Percentiles rank a stretch among this genome's conserved stretches.
These are phyloP conservation scores for Chrysina gloriosa DNA, from an alignment of 2,888 invertebrate species.

Conservation along the genomic window DNA sequence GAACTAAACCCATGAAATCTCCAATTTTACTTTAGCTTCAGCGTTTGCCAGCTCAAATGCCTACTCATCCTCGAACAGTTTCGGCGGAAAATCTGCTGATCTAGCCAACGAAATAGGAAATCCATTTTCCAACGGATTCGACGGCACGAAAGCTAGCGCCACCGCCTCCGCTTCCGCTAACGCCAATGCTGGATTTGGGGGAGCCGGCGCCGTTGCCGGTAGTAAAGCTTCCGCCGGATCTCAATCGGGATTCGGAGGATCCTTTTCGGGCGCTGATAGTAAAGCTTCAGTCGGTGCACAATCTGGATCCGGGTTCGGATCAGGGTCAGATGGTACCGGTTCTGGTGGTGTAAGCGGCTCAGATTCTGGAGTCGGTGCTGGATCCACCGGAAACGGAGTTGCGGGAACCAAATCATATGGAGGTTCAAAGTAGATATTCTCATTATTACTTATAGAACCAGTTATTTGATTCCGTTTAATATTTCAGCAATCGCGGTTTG, in stretches of 20 bases:
- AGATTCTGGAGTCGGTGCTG: constrained; percentile 11
- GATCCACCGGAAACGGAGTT: constrained; percentile 10
- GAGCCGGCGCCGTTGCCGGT: neutral
- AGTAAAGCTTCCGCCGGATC: constrained; percentile 2
- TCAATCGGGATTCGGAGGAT: too few species aligned
- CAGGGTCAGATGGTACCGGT: constrained; percentile 3
- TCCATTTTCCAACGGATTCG: constrained; percentile 12
- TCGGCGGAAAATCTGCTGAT: constrained; percentile 11
- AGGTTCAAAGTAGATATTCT: constrained; percentile 4
- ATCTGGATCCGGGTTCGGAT: neutral
- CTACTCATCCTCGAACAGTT: constrained; percentile 32
- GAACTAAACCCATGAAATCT: too few species aligned
- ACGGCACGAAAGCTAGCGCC: neutral
- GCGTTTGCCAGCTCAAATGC: constrained; percentile 36
- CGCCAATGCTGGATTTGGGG: neutral
- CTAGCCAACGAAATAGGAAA: constrained; percentile 11
- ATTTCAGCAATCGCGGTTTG: constrained; percentile 27
- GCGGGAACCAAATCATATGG: constrained; percentile 21
- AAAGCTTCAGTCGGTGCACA: neutral
- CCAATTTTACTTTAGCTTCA: neutral
- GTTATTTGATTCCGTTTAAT: neutral
- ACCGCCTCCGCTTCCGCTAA: constrained; percentile 1
- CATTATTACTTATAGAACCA: neutral
- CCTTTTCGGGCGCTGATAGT: neutral
- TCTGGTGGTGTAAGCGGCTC: constrained; percentile 1